phyloP scores from a whole-genome alignment of 2,888 invertebrate species.

The Agriopis marginaria region DNA sequence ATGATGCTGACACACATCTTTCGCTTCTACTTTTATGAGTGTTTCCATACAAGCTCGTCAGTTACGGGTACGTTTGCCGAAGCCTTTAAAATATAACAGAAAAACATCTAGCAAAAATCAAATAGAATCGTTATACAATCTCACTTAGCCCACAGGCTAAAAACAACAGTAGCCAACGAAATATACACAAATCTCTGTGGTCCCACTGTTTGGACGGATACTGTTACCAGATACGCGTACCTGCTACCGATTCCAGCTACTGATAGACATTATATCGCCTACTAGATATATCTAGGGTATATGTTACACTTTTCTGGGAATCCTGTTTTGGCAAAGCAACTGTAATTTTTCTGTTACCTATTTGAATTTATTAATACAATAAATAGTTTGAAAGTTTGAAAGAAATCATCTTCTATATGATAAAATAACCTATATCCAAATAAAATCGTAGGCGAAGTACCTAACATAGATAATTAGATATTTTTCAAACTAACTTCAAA shows the following conservation, averaged over 20 bases:
- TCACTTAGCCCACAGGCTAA: conserved; percentile 45
- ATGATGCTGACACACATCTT: no score
- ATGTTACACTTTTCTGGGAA: conserved; percentile 30
- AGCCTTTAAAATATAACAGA: no score
- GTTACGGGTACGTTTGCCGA: no score
- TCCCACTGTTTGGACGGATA: conserved; percentile 56
- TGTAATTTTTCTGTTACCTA: neutral
- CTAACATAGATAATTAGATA: no score
- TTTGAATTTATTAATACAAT: no score
- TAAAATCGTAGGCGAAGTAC: no score
- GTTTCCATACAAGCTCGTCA: no score
- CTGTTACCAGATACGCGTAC: conserved; percentile 55
- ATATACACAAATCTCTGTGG: conserved; percentile 69
- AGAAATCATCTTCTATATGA: no score
- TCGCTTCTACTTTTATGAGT: no score
- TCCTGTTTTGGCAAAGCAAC: conserved; percentile 17
- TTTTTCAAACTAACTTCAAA: no score
- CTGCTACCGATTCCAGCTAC: conserved; percentile 69
- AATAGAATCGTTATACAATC: neutral
- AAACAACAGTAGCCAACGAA: conserved; percentile 69
- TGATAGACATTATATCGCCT: conserved; percentile 31
- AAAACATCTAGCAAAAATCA: neutral
- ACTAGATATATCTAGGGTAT: conserved; percentile 21
- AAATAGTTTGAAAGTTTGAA: no score
- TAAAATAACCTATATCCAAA: no score